These are phyloP conservation scores for Philopedon plagiatum DNA, from an alignment of 2,888 invertebrate genomes.

Conservation along the genomic window DNA sequence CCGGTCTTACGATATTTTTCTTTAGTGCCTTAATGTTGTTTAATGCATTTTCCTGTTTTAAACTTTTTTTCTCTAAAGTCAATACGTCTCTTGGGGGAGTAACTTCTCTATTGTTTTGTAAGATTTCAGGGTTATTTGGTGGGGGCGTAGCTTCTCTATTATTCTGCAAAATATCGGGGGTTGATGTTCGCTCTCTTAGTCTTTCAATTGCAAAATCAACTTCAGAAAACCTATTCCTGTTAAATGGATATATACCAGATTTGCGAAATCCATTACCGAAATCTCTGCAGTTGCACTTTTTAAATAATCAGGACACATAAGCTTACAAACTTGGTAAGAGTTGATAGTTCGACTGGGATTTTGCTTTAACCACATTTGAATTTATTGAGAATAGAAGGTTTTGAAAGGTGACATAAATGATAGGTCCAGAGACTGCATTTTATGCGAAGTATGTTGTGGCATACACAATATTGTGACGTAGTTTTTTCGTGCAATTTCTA, in stretches of 20 bases:
- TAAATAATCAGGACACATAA: conserved; percentile 19
- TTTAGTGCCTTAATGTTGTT: not conserved
- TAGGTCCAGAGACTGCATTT: conserved; percentile 17
- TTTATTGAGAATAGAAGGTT: conserved; percentile 21
- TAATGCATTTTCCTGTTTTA: not conserved
- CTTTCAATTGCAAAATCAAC: conserved; percentile 16
- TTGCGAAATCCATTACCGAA: conserved; percentile 12
- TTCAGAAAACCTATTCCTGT: conserved; percentile 12
- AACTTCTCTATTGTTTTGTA: not conserved
- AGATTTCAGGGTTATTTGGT: not conserved
- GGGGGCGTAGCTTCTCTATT: not conserved
- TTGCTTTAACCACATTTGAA: conserved; percentile 15
- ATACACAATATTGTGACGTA: conserved; percentile 59
- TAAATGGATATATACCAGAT: conserved; percentile 15
- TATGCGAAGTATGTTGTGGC: conserved; percentile 59
- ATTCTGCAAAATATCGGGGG: not conserved
- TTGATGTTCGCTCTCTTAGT: conserved; percentile 13
- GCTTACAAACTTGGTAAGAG: conserved; percentile 14
- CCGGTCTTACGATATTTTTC: not conserved
- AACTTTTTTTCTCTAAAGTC: no score
- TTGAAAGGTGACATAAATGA: conserved; percentile 20
- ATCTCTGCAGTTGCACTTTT: conserved; percentile 20
- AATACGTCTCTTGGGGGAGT: not conserved
- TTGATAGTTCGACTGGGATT: conserved; percentile 14
- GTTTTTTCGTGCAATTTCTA: conserved; percentile 43